These are phyloP conservation scores for Vicugna pacos DNA, from an alignment of 2,113 vertebrate species.

Conservation along the genomic window DNA sequence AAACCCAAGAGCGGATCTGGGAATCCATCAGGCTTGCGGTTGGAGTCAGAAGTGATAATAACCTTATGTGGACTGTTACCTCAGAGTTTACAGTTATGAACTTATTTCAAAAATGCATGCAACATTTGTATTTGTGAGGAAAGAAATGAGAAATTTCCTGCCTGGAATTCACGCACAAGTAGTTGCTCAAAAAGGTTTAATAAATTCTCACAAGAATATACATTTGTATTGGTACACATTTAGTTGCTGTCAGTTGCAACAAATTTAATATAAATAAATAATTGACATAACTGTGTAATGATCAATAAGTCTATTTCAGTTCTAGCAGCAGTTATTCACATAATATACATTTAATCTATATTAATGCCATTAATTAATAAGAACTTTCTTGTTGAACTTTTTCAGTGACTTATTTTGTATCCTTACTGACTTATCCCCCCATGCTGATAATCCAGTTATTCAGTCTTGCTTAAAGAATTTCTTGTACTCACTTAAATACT, in stretches of 20 bases:
- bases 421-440: not conserved
- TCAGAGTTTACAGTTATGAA: not conserved
- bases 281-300: not conserved
- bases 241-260: not conserved
- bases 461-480: not conserved
- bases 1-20: not conserved
- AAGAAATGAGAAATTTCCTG: not conserved
- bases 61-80: not conserved
- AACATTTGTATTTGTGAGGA: not conserved
- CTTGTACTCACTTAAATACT: not conserved
- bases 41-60: not conserved
- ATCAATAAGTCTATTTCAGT: not conserved
- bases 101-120: not conserved
- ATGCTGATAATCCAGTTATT: not conserved
- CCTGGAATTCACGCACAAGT: not conserved
- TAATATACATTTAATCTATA: not conserved
- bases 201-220: not conserved
- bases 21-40: too few species aligned
- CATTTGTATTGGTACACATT: not conserved
- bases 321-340: not conserved
- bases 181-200: not conserved
- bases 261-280: conserved; percentile 3
- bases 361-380: not conserved
- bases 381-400: not conserved
- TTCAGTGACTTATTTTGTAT: not conserved